Conservation (phyloP, 2,797 vertebrate species). For the Gymnoscopelus microlampas region DNA sequence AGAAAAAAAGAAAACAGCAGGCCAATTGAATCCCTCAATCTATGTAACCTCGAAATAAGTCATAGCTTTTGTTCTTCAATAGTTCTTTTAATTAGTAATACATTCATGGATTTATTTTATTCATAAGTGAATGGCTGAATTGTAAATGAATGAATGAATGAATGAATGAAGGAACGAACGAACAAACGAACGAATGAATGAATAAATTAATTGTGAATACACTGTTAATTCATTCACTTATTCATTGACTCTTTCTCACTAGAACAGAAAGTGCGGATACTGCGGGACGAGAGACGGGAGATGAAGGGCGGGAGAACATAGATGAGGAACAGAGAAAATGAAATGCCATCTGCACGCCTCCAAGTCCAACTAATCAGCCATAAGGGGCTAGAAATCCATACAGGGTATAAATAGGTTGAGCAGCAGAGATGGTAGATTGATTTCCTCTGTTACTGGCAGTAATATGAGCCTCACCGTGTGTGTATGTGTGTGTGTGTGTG, state of each 20-base stretch:
- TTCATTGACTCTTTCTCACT: too few species aligned
- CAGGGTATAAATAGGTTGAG: not conserved
- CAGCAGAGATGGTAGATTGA: not conserved
- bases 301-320: not conserved
- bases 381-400: slow-evolving; percentile 17
- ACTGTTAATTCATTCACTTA: too few species aligned
- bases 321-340: slow-evolving; percentile 1
- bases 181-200: too few species aligned
- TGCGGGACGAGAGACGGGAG: not conserved
- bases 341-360: slow-evolving; percentile 36
- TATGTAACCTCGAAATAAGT: too few species aligned
- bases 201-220: too few species aligned
- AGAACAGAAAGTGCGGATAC: not conserved
- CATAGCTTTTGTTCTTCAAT: too few species aligned
- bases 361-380: slow-evolving; percentile 21
- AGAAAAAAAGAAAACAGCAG: not conserved
- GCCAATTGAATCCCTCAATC: not conserved
- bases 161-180: too few species aligned
- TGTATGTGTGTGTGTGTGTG: not conserved
- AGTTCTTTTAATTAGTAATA: too few species aligned
- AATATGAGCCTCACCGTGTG: not conserved
- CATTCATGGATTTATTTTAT: too few species aligned
- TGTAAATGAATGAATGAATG: too few species aligned
- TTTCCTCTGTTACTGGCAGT: not conserved
- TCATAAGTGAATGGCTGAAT: too few species aligned